Base-by-base conservation (phyloP, 2,113 vertebrate species). In the Cinclus cinclus region DNA sequence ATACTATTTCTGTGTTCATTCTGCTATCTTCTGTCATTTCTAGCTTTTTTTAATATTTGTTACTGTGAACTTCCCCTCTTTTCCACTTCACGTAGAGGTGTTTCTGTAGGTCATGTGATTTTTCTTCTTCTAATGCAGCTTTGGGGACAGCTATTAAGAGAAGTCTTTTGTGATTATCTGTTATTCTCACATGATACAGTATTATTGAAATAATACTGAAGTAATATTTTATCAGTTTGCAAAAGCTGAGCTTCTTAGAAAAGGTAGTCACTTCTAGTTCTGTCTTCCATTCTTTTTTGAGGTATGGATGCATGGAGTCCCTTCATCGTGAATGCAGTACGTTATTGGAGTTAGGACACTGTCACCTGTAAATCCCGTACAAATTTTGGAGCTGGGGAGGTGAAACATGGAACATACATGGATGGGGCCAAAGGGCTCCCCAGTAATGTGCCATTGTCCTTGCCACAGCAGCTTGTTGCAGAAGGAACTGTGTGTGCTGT, bases 251-350 rank as follows among this genome's bases (percentile, higher is more conserved):
- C 15, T 65, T 65, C 68, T 83, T 10, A 50, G 27, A 20, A 42
- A 28, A 39, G 15, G 24, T 15, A 30, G 7, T 50, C 31, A 17
- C 62, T 89, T 68, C 15, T 25, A 39, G 23, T 69, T 50, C 30
- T 88, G 70, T 44, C 50, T 18, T 64, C 25, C 4, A 0, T 65
- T 59, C 28, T 41, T 31, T 50, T 49, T n/a, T 46, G 47, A 53
- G 10, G 13, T 33, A 11, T 0, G 2, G 15, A 21, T 59, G 11
- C 17, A 0, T 12, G 12, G 25, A 63, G 25, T 50, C 88, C 50
- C 60, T 67, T 67, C 0, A 0, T 25, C 8, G 16, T 42, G 49
- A 25, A 14, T 55, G 39, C n/a, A 37, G 0, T 0, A 1, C 53
- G 19, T 15, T 21, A 5, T 59, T 88, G n/a, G 46, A 74, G 25